phyloP scores from a whole-genome alignment of 2,797 vertebrate genomes.

The Lutjanus campechanus region DNA sequence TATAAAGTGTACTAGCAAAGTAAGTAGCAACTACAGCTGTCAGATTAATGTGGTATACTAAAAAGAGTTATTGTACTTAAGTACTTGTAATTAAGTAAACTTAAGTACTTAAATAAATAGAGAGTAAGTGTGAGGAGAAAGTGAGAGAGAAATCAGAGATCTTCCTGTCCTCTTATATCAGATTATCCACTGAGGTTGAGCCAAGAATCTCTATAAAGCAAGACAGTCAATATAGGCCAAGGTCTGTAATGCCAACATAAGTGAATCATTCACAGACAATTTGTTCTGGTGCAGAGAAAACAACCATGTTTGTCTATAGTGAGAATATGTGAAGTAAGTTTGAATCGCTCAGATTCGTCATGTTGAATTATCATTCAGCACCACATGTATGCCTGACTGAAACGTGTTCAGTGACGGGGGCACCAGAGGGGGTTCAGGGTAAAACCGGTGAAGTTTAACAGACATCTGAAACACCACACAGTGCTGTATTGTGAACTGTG shows the following conservation, averaged over 20 bases:
- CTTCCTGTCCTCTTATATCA: slow-evolving; percentile 5
- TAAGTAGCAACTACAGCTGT: too few species aligned
- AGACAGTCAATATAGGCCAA: slow-evolving; percentile 55
- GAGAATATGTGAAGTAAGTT: slow-evolving; percentile 11
- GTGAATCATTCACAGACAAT: slow-evolving; percentile 65
- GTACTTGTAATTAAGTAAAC: not conserved
- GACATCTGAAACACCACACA: slow-evolving; percentile 5
- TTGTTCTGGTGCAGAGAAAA: slow-evolving; percentile 50
- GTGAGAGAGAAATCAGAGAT: slow-evolving; percentile 8
- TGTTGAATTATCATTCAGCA: slow-evolving; percentile 18
- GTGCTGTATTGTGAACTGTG: not conserved
- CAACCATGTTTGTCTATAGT: slow-evolving; percentile 2
- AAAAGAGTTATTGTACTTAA: too few species aligned
- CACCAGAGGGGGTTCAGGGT: not conserved
- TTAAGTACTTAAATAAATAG: slow-evolving; percentile 12
- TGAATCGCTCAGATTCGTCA: slow-evolving; percentile 17
- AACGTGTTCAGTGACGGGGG: not conserved
- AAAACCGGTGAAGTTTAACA: slow-evolving; percentile 11
- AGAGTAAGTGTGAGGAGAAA: not conserved
- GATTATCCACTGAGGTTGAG: slow-evolving; percentile 24
- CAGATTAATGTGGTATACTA: too few species aligned
- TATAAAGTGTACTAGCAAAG: not conserved
- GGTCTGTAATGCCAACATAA: slow-evolving; percentile 43
- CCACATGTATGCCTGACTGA: not conserved
- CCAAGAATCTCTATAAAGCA: slow-evolving; percentile 27